Evolutionary conservation across 2,113 vertebrate species (phyloP), one percentile per base, ranked within the genome.

Genomic region (Tiliqua scincoides): DNA sequence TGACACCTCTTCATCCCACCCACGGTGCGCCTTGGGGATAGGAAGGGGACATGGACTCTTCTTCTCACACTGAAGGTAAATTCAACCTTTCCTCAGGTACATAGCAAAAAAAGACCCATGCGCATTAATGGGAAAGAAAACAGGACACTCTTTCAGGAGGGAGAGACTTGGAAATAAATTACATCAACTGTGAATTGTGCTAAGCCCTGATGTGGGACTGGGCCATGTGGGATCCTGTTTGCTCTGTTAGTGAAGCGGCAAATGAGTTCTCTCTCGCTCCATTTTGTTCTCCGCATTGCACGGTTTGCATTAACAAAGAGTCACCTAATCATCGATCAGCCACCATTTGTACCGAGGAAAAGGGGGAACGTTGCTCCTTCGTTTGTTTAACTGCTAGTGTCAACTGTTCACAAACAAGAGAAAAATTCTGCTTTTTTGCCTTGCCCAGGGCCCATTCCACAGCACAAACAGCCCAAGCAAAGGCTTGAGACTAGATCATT

Each of bases 81-180:
- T 43, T 71, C 88, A 90, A 5, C 82, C 90, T 85, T 82, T 82
- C 70, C 85, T 59, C 78, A 86, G 88, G 82, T 88, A 77, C 20
- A 73, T 85, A 90, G 88, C 90, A 94, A 91, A 91, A 94, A 92
- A n/a, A n/a, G n/a, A 86, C 78, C 85, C 32, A 70, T n/a, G 18
- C 27, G 7, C 27, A 15, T 4, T 0, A 18, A 74, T 0, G 2
- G 73, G 0, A 84, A 85, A 85, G 84, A 52, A 91, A 91, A 86
- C 5, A 86, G 88, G 15, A 62, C 27, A 18, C 7, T n/a, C 37
- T 80, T 48, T 61, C 61, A n/a, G 30, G 59, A 65, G 25, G 61
- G 54, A 27, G 37, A 37, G 61, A 8, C 67, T 30, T 32, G 63
- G 17, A 70, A 32, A 32, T 87, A 89, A 72, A 40, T 89, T 88